phyloP scores from a whole-genome alignment of 2,888 invertebrate genomes.

The Pammene fasciana region DNA sequence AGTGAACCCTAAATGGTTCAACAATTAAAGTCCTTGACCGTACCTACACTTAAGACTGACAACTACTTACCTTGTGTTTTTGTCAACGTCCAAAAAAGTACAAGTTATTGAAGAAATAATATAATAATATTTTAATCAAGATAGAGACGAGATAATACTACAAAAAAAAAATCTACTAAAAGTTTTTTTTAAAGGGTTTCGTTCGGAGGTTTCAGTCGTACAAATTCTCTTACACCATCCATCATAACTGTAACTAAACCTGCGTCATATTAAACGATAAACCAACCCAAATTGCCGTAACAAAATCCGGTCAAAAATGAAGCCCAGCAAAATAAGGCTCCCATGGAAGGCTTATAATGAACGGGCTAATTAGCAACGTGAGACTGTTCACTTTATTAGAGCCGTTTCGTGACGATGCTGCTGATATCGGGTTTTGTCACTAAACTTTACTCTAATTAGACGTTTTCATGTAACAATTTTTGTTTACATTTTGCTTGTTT shows the following conservation, averaged over 20 bases:
- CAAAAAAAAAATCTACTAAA: no score
- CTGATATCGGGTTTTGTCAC: conserved; percentile 79
- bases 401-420: conserved; percentile 70
- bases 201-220: no score
- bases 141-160: no score
- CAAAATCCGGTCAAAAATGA: conserved; percentile 75
- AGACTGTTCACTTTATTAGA: conserved; percentile 78
- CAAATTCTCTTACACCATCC: not conserved
- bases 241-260: conserved; percentile 47
- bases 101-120: no score
- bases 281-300: conserved; percentile 61
- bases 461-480: conserved; percentile 68
- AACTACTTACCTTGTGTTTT: no score
- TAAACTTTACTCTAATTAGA: conserved; percentile 70
- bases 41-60: no score
- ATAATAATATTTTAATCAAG: no score
- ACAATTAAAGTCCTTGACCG: no score
- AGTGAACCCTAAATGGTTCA: no score
- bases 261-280: conserved; percentile 48
- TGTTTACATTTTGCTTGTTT: conserved; percentile 39
- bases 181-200: no score
- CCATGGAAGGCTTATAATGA: conserved; percentile 81
- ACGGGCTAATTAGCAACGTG: conserved; percentile 81
- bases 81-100: no score
- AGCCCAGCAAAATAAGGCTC: conserved; percentile 75